Percentiles rank a stretch among this genome's conserved stretches.
phyloP scores from a whole-genome alignment of 2,797 vertebrate genomes.

The Dallia pectoralis region DNA sequence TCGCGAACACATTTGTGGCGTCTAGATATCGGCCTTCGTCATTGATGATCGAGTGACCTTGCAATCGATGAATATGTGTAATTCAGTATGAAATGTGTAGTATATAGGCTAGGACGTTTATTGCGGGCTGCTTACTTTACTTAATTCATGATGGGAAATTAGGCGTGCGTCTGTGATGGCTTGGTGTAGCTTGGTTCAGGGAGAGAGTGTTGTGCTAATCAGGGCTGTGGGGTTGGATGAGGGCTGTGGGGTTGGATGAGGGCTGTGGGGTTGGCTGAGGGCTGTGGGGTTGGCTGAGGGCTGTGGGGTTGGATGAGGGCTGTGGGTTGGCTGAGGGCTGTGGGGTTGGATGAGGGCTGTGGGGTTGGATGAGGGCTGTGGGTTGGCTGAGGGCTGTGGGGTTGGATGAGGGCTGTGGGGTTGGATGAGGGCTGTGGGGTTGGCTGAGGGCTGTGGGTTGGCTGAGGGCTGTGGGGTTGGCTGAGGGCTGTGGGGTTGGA shows the following conservation, averaged over 20 bases:
- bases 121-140: no score
- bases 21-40: no score
- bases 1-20: no score
- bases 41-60: no score
- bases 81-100: no score
- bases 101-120: no score
- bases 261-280: conserved; percentile 64
- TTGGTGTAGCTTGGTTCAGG: conserved; percentile 67
- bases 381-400: conserved; percentile 59
- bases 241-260: conserved; percentile 54
- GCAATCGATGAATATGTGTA: no score
- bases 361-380: neutral
- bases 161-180: conserved; percentile 61
- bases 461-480: neutral
- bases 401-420: neutral
- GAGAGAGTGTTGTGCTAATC: conserved; percentile 66
- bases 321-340: conserved; percentile 12
- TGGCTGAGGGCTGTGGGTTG: conserved; percentile 54
- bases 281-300: no score
- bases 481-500: no score
- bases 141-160: conserved; percentile 77
- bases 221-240: conserved; percentile 43
- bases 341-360: conserved; percentile 62
- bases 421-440: conserved; percentile 67
- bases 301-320: conserved; percentile 70